A percentile compares a stretch with the other conserved stretches of the same genome.
Evolutionary conservation across 2,888 invertebrate species (phyloP).

Genomic region (Eulithis testata): DNA sequence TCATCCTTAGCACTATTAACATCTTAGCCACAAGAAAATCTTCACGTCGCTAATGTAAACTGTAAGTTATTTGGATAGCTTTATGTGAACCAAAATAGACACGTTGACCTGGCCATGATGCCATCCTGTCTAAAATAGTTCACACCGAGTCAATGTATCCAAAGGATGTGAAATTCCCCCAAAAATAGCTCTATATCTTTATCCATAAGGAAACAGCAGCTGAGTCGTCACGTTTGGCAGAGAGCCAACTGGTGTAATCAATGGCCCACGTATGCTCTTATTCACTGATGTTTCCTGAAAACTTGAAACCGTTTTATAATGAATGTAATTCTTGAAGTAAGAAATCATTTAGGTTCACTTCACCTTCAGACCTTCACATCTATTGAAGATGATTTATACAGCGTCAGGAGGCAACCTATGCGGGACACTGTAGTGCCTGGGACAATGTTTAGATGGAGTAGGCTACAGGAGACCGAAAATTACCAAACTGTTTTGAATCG

Average conservation of each 20-base stretch:
- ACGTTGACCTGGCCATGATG: constrained; percentile 29
- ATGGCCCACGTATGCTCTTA: constrained; percentile 21
- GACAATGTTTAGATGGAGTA: no score
- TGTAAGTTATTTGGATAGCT: not conserved
- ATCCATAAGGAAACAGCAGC: constrained; percentile 37
- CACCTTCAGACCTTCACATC: no score
- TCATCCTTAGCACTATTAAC: no score
- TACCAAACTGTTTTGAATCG: no score
- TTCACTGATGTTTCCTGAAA: constrained; percentile 8
- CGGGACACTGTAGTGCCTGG: no score
- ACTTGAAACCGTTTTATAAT: not conserved
- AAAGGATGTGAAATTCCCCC: constrained; percentile 33
- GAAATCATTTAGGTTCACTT: no score
- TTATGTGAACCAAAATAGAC: constrained; percentile 13
- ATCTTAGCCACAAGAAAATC: no score
- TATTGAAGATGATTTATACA: no score
- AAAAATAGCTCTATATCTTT: constrained; percentile 37
- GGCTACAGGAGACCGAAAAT: no score
- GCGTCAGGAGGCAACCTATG: no score
- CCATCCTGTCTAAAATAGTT: constrained; percentile 21
- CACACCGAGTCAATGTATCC: constrained; percentile 19
- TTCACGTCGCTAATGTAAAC: not conserved
- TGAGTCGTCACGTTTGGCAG: constrained; percentile 35
- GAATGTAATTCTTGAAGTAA: no score
- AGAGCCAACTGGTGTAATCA: constrained; percentile 37